Conservation (phyloP, 1,140 invertebrate genomes). For the Euglossa dilemma region DNA sequence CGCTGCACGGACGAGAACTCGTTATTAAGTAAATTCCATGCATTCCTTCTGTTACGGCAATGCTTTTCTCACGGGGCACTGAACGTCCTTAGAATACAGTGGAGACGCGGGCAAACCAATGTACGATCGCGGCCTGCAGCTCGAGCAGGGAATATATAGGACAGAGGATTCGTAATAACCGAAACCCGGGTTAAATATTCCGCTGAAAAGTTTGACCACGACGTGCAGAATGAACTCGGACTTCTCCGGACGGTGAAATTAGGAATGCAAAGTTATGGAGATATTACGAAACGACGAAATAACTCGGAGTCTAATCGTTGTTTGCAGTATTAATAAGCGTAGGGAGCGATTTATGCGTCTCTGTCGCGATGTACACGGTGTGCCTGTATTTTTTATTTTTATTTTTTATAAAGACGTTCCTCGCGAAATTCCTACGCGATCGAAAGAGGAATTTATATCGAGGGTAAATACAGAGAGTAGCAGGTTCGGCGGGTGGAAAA, state of each 20-base stretch:
- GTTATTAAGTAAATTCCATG: constrained; percentile 61
- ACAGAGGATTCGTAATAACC: neutral
- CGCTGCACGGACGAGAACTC: constrained; percentile 16
- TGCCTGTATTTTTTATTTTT: neutral
- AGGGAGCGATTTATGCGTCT: too few relatives aligned
- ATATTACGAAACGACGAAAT: neutral
- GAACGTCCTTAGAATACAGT: constrained; percentile 55
- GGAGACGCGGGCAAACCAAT: constrained; percentile 31
- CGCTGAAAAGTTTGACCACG: neutral
- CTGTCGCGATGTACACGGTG: too few relatives aligned
- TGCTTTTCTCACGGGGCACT: constrained; percentile 61
- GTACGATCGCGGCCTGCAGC: neutral
- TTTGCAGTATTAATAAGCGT: neutral
- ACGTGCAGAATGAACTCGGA: neutral
- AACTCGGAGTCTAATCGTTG: neutral
- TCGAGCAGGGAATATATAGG: neutral
- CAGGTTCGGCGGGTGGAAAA: neutral
- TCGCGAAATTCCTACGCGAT: neutral
- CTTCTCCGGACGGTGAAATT: neutral
- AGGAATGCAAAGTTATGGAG: neutral
- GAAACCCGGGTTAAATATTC: neutral
- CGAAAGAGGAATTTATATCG: neutral
- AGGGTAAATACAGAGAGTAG: too few relatives aligned
- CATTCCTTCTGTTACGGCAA: constrained; percentile 46
- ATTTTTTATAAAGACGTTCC: too few relatives aligned